Evolutionary conservation across 2,888 invertebrate genomes (phyloP), one percentile per base, ranked within the genome.

Genomic region (Crioceris asparagi): DNA sequence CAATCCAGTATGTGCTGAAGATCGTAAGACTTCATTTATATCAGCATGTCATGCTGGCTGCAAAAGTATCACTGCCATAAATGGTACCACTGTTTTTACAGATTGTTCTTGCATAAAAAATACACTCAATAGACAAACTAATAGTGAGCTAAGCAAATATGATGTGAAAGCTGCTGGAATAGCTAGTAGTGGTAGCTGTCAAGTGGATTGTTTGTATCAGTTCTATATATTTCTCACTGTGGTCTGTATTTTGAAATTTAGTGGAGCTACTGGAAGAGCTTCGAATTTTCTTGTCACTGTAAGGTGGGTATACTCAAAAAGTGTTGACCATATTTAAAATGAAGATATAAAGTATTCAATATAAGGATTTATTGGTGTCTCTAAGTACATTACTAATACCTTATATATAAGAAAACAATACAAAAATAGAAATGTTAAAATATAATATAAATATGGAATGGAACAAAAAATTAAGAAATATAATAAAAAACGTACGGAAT

Each of bases 1-100:
- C 54, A 77, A 80, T 33, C 83, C 83, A 0, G 78, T 84, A 0
- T 83, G 83, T 53, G 74, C 76, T 3, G 69, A 72, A 43, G 72
- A 74, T 43, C 71, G 72, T 1, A 51, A 46, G 23, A 70, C 73
- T 47, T 78, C 79, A 2, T 85, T 75, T 55, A 84, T 83, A 49
- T 83, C 83, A 0, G 79, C 85, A 4, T 86, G 86, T 55, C 82
- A 83, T 56, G 85, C 85, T 14, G 85, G 86, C 4, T 85, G 84
- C 55, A 70, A 62, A 33, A 61, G 66, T 44, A 55, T 62, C 26
- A 54, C 56, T 7, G 54, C 55, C 21, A 43, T 54, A 3, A 66
- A 68, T 45, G 69, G 69, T 19, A 60, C 61, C 17, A 69, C 68
- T 61, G 65, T 71, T 45, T 56, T 53, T 45, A 39, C 64, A n/a